phyloP scores from a whole-genome alignment of 2,797 vertebrate species.

The Moxostoma hubbsi region DNA sequence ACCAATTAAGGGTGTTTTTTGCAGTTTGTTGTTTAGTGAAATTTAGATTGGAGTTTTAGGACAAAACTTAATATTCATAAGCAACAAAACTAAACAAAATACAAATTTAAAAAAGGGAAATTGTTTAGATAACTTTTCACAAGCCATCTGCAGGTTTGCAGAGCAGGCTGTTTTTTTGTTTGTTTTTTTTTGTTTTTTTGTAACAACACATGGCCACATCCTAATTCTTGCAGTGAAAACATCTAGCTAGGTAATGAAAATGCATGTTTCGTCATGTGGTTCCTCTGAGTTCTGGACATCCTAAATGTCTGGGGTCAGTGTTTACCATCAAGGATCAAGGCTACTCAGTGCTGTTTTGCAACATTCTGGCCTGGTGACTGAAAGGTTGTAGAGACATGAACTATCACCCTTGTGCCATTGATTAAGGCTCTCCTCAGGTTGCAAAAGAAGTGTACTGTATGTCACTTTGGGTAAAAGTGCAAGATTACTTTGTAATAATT shows the following conservation, averaged over 20 bases:
- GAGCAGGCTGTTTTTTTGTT: not conserved
- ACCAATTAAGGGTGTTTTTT: not conserved
- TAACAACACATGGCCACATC: not conserved
- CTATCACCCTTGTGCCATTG: too few relatives aligned
- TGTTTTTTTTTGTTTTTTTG: not conserved
- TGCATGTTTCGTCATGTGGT: not conserved
- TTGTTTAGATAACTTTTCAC: conserved; percentile 1
- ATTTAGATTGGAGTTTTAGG: not conserved
- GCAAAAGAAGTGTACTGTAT: too few relatives aligned
- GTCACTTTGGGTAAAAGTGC: too few relatives aligned
- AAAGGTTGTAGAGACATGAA: not conserved
- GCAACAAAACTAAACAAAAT: not conserved
- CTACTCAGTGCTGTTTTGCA: not conserved
- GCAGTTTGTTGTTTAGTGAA: not conserved
- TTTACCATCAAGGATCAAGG: not conserved
- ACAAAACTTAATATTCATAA: not conserved
- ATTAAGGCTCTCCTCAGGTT: too few relatives aligned
- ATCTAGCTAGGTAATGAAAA: not conserved
- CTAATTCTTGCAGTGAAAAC: not conserved
- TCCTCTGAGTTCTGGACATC: conserved; percentile 4
- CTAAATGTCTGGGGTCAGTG: not conserved
- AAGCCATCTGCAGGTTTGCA: not conserved
- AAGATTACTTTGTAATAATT: too few relatives aligned
- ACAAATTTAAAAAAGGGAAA: not conserved
- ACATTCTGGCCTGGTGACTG: not conserved